phyloP scores from a whole-genome alignment of 2,888 invertebrate species.

The Caenorhabditis wallacei region DNA sequence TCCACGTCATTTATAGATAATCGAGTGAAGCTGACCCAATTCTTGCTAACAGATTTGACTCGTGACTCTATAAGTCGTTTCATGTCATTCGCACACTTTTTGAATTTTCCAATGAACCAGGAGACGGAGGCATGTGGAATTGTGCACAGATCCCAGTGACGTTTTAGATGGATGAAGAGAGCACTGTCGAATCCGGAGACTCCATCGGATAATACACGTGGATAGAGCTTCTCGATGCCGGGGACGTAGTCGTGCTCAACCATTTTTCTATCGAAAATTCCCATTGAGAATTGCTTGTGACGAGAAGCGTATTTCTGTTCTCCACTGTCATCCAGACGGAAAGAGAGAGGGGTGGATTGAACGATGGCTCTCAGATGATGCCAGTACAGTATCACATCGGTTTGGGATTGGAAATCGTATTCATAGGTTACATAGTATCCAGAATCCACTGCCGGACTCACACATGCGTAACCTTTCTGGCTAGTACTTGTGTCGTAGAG shows the following conservation, averaged over 20 bases:
- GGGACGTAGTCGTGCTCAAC: conserved; percentile 8
- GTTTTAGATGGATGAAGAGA: conserved; percentile 75
- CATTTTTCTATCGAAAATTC: conserved; percentile 59
- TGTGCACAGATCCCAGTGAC: conserved; percentile 79
- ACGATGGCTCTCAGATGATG: conserved; percentile 79
- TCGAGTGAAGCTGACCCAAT: conserved; percentile 75
- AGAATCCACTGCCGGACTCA: conserved; percentile 66
- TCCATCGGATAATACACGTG: conserved; percentile 61
- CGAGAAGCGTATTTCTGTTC: conserved; percentile 31
- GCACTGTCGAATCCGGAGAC: conserved; percentile 72
- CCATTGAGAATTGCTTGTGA: conserved; percentile 61
- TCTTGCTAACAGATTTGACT: conserved; percentile 69
- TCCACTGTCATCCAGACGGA: conserved; percentile 54
- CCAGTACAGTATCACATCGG: conserved; percentile 74
- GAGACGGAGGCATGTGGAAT: conserved; percentile 60
- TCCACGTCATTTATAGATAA: conserved; percentile 75
- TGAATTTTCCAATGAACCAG: conserved; percentile 75
- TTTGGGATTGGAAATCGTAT: conserved; percentile 66
- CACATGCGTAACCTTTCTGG: conserved; percentile 71
- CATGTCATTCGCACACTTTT: conserved; percentile 43
- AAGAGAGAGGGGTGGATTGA: conserved; percentile 75
- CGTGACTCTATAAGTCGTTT: conserved; percentile 53
- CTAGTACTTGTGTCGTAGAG: conserved; percentile 77
- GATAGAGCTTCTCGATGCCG: conserved; percentile 16
- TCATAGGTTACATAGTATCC: conserved; percentile 70